A percentile compares a stretch with the other conserved stretches of the same genome.
Evolutionary conservation across 2,113 vertebrate species (phyloP).

Genomic region (Dendrocopos noguchii): DNA sequence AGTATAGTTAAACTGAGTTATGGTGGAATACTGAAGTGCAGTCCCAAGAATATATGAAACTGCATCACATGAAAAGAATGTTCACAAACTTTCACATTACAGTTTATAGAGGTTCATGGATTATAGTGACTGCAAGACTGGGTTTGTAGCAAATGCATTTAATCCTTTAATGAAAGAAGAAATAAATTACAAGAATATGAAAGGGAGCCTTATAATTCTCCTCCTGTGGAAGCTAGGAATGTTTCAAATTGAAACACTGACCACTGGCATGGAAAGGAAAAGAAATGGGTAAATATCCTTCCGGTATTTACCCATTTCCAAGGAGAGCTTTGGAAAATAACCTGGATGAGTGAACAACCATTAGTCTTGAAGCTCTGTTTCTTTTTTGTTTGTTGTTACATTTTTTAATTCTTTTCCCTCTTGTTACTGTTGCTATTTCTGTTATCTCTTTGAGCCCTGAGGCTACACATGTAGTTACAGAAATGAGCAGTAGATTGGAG

Average conservation of each 20-base stretch:
- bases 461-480: not conserved
- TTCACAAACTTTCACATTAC: not conserved
- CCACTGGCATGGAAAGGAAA: not conserved
- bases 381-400: not conserved
- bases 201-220: not conserved
- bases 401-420: not conserved
- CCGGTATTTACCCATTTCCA: too few species aligned
- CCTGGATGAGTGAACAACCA: not conserved
- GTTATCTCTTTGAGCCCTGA: not conserved
- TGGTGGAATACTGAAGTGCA: not conserved
- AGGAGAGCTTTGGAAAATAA: not conserved
- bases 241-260: slow-evolving; percentile 13
- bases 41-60: not conserved
- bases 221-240: not conserved
- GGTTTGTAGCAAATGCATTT: not conserved
- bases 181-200: slow-evolving; percentile 35
- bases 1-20: not conserved
- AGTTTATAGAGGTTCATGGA: not conserved
- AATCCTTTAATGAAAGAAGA: not conserved
- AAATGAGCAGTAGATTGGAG: not conserved
- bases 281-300: not conserved
- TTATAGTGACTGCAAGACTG: not conserved
- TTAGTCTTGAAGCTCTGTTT: not conserved
- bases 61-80: not conserved
- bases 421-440: not conserved